Percentiles rank a stretch among this genome's conserved stretches.
phyloP scores from a whole-genome alignment of 2,888 invertebrate species.

The Panopea generosa region DNA sequence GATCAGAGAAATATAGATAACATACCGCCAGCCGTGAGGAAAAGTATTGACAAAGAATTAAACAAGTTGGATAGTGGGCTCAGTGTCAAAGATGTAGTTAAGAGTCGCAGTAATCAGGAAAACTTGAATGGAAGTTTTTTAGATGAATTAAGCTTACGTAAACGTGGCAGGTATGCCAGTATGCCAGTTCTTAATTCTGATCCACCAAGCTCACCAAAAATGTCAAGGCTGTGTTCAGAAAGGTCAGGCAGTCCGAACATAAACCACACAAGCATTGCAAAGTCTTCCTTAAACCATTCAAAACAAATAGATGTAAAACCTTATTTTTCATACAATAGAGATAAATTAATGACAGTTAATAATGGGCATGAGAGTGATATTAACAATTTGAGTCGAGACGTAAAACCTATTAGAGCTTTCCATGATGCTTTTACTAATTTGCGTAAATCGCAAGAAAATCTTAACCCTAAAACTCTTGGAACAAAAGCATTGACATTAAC shows the following conservation, averaged over 20 bases:
- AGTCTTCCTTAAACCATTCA: slow-evolving; percentile 33
- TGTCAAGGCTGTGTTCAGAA: slow-evolving; percentile 40
- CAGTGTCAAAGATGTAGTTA: slow-evolving; percentile 23
- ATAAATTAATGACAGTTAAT: slow-evolving; percentile 17
- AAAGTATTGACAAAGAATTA: slow-evolving; percentile 46
- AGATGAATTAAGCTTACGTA: slow-evolving; percentile 39
- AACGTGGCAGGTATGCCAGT: slow-evolving; percentile 67
- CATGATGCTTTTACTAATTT: slow-evolving; percentile 66
- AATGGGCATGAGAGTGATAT: background rate
- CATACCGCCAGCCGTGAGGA: slow-evolving; percentile 41
- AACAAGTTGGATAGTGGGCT: slow-evolving; percentile 13
- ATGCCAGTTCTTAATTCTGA: slow-evolving; percentile 68
- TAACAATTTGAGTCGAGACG: slow-evolving; percentile 32
- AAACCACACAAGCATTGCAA: slow-evolving; percentile 15
- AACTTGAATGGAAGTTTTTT: slow-evolving; percentile 49
- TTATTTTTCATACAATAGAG: slow-evolving; percentile 57
- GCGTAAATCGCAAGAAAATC: slow-evolving; percentile 65
- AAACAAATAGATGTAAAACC: slow-evolving; percentile 59
- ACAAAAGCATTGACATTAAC: slow-evolving; percentile 50
- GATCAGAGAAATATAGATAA: slow-evolving; percentile 35
- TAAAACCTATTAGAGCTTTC: slow-evolving; percentile 69
- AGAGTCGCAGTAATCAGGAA: slow-evolving; percentile 15
- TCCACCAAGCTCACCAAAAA: slow-evolving; percentile 38
- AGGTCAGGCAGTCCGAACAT: slow-evolving; percentile 37
- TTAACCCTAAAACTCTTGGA: slow-evolving; percentile 34